Conservation (phyloP, 2,797 vertebrate genomes). For the Microctenopoma steveboyesi region DNA sequence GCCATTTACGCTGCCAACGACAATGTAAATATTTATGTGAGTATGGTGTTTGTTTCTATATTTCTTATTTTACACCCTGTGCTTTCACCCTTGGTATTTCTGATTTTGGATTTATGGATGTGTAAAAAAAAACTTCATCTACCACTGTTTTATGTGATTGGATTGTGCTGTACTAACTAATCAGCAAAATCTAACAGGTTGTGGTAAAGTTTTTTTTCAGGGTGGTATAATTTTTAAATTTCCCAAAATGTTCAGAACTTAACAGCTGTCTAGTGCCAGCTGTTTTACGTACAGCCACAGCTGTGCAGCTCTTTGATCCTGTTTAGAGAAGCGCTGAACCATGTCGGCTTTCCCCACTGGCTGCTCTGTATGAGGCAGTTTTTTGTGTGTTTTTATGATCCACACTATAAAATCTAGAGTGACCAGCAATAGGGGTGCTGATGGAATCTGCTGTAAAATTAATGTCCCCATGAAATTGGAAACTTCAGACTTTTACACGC, state of each 20-base stretch:
- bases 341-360: constrained; percentile 55
- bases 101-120: background rate
- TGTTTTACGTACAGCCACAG: constrained; percentile 67
- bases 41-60: constrained; percentile 45
- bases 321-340: constrained; percentile 59
- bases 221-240: constrained; percentile 33
- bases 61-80: background rate
- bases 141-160: background rate
- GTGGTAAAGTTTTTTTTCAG: background rate
- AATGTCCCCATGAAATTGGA: constrained; percentile 53
- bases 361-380: constrained; percentile 33
- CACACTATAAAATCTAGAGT: constrained; percentile 54
- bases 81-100: background rate
- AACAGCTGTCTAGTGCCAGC: constrained; percentile 51
- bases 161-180: constrained; percentile 1
- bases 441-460: constrained; percentile 53
- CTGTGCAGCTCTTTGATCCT: constrained; percentile 49
- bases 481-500: constrained; percentile 50
- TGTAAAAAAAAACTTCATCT: background rate
- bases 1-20: rapidly evolving
- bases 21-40: constrained; percentile 68
- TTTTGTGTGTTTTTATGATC: constrained; percentile 49
- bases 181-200: constrained; percentile 24
- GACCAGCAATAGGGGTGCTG: constrained; percentile 30
- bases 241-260: constrained; percentile 43